Evolutionary conservation across 1,140 invertebrate species (phyloP), one percentile per base, ranked within the genome.

Genomic region (Stegodyphus dumicola): DNA sequence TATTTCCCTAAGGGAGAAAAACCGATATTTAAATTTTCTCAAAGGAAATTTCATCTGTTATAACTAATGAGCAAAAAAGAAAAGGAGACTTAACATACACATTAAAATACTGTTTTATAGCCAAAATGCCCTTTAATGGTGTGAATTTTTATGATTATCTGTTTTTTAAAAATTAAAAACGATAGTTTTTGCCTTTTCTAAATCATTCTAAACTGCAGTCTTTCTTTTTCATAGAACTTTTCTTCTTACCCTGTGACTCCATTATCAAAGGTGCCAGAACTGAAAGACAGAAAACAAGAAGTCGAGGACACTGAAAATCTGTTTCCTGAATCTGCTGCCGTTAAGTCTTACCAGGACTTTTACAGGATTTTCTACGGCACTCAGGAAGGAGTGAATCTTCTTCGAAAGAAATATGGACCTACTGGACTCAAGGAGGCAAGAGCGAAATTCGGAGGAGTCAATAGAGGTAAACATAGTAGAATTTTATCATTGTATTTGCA

Each of bases 371-470:
- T 86, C 13, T 86, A 80, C 53, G 85, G 85, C 1, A 80, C 85
- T 7, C 70, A 74, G 75, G 85, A 86, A 76, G 85, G 85, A 0
- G 77, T 86, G 2, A 75, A 79, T 6, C 33, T 54, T 49, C 13
- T 86, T 4, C 54, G 60, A 13, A 86, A 80, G 13, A 17, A 86
- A 10, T 86, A 67, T 33, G 85, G 85, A 2, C 85, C 85, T 10
- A 86, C 67, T 7, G 77, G 77, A 11, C 65, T 86, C 2, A 49
- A 80, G n/a, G 6, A 48, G 56, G 85, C 85, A 7, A 86, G 84
- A 53, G 75, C 84, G 1, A 73, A 33, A 54, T 78, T 65, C 49
- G 9, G 9, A 13, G 69, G 48, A 1, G 33, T 77, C n/a, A 53
- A 78, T 33, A 78, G 51, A 73, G 76, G 76, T 86, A 85, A 65